Percentiles rank a stretch among this genome's conserved stretches.
phyloP scores from a whole-genome alignment of 1,140 invertebrate species.

The Armadillidium nasatum region DNA sequence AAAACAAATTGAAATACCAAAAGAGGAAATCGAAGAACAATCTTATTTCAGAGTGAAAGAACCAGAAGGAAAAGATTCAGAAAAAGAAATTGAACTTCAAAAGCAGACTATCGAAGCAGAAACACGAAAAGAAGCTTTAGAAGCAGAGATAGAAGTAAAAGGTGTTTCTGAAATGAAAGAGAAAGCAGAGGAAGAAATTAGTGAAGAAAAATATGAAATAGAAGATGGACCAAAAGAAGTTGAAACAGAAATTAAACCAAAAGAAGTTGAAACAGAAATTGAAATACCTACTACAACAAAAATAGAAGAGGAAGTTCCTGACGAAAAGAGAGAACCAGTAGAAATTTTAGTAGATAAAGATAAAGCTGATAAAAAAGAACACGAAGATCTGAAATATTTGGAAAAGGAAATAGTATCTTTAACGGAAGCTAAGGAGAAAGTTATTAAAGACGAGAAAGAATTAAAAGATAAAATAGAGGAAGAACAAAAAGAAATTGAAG shows the following conservation, averaged over 20 bases:
- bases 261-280: background rate
- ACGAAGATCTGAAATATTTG: no score
- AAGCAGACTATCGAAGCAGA: background rate
- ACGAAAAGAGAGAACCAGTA: background rate
- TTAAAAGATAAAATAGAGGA: no score
- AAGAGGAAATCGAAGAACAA: background rate
- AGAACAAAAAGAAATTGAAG: no score
- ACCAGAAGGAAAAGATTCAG: no score
- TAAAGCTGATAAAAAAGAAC: no score
- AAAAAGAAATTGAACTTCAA: background rate
- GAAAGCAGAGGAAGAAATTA: background rate
- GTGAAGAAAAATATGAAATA: background rate
- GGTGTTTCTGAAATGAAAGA: background rate
- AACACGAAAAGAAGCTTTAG: background rate
- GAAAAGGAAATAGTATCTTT: no score
- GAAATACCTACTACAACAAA: constrained; percentile 5
- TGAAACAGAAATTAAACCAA: background rate
- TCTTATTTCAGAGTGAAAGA: background rate
- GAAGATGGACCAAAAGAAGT: no score
- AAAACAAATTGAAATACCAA: background rate
- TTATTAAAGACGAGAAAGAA: no score
- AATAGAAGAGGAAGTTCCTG: constrained; percentile 26
- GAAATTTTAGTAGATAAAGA: constrained; percentile 30
- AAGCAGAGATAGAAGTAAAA: background rate
- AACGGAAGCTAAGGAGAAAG: no score